A percentile compares a stretch with the other conserved stretches of the same genome.
Conservation (phyloP, 2,113 vertebrate genomes). For the Cheirogaleus medius region DNA sequence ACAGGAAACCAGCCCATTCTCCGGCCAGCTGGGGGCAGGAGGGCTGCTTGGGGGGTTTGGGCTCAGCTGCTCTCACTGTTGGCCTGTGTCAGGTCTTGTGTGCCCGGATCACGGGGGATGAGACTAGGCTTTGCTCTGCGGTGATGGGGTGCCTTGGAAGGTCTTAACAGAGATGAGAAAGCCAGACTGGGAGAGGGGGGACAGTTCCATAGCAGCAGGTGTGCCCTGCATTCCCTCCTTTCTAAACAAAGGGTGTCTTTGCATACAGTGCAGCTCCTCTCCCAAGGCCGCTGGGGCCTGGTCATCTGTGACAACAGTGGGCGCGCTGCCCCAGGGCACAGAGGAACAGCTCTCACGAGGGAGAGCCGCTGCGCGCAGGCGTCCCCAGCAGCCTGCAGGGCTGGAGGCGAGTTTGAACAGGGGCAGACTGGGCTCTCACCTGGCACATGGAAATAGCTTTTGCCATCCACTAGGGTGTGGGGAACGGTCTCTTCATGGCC, state of each 20-base stretch:
- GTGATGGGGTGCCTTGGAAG: background rate
- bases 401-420: too few relatives aligned
- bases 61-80: background rate
- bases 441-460: too few relatives aligned
- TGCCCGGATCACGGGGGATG: too few relatives aligned
- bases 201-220: background rate
- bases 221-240: background rate
- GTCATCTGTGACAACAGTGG: too few relatives aligned
- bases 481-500: background rate
- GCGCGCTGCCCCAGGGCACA: too few relatives aligned
- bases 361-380: accelerated
- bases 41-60: background rate
- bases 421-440: background rate
- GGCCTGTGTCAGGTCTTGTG: background rate
- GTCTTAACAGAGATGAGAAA: background rate
- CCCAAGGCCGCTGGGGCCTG: too few relatives aligned
- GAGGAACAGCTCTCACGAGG: background rate
- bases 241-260: background rate
- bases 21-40: background rate
- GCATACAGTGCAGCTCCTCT: too few relatives aligned
- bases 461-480: background rate
- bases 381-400: background rate
- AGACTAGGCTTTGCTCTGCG: background rate
- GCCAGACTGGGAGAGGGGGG: background rate
- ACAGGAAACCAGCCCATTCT: background rate